phyloP scores from a whole-genome alignment of 1,140 invertebrate genomes.

The Oscheius sp. region DNA sequence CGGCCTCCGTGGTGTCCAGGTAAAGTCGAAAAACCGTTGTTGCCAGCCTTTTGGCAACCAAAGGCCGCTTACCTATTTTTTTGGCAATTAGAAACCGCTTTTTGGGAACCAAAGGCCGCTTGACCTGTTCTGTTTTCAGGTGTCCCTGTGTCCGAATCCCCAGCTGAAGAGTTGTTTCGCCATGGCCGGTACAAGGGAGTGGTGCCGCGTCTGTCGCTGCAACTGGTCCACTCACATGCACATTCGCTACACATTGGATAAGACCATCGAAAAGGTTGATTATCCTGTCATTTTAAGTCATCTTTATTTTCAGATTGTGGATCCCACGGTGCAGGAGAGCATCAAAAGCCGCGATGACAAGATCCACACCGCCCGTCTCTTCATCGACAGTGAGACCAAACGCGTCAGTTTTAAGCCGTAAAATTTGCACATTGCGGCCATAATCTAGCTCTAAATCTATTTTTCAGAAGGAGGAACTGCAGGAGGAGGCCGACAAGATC shows the following conservation, averaged over 20 bases:
- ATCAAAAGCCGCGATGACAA: background rate
- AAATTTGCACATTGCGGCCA: background rate
- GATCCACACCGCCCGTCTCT: background rate
- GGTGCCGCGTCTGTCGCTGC: background rate
- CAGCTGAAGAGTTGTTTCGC: background rate
- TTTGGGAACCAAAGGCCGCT: too few species aligned
- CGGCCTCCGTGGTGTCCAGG: background rate
- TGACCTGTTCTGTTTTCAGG: too few species aligned
- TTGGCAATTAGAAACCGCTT: too few species aligned
- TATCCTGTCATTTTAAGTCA: too few species aligned
- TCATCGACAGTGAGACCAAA: background rate
- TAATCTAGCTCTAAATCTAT: background rate
- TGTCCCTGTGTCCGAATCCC: background rate
- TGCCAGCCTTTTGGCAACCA: too few species aligned
- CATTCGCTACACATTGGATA: background rate
- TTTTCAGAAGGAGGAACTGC: background rate
- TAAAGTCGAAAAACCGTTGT: background rate
- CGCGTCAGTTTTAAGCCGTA: background rate
- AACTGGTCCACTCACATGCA: background rate
- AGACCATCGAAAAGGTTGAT: background rate
- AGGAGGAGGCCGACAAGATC: background rate
- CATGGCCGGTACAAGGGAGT: background rate
- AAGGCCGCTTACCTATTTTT: too few species aligned
- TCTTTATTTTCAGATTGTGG: too few species aligned
- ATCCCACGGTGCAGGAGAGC: background rate